Conservation (phyloP, 2,113 vertebrate genomes). For the Nettapus auritus region DNA sequence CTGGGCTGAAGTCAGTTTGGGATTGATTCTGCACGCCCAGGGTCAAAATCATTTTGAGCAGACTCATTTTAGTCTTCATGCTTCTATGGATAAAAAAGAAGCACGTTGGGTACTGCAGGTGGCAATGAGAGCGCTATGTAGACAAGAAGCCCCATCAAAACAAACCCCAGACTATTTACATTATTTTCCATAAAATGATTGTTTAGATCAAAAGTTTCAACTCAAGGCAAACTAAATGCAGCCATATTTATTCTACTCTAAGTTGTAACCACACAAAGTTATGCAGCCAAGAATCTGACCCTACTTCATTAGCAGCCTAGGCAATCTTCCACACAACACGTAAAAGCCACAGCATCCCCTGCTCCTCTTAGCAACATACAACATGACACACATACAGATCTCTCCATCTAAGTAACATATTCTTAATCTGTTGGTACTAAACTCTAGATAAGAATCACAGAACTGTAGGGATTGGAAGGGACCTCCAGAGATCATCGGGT, state of each 20-base stretch:
- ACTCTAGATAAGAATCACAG: background rate
- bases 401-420: background rate
- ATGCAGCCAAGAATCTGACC: background rate
- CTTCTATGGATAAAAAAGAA: background rate
- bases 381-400: accelerated
- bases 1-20: background rate
- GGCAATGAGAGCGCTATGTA: background rate
- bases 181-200: background rate
- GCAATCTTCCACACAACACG: background rate
- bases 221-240: background rate
- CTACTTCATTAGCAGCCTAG: background rate
- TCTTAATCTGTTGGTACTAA: background rate
- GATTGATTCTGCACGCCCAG: background rate
- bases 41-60: background rate
- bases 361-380: background rate
- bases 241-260: background rate
- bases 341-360: background rate
- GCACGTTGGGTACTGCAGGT: background rate
- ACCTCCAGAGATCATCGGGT: too few relatives aligned
- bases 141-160: background rate
- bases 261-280: background rate
- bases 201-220: background rate
- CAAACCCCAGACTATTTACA: background rate
- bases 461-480: too few relatives aligned
- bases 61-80: background rate